Base-by-base conservation (phyloP, 2,797 vertebrate genomes). In the Sphenodon punctatus region DNA sequence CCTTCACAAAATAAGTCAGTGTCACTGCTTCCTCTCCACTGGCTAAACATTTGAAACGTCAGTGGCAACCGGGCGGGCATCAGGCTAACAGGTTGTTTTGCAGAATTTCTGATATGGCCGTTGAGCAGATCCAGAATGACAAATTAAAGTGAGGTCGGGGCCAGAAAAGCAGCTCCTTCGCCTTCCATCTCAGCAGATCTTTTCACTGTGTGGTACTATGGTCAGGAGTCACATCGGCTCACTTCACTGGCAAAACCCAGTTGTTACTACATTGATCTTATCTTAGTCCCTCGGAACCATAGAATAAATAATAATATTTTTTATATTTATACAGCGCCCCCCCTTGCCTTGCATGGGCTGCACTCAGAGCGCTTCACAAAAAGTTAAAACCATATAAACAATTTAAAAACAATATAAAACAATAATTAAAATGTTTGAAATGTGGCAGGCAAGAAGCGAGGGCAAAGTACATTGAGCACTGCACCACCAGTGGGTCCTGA, bases 161-260 rank as follows among this genome's bases (percentile, higher is more conserved):
- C 42, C 67, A 69, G 46, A n/a, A 16, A 74, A 73, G 42, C 10
- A 32, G 49, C 1, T 0, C 32, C 23, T 12, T 51, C 58, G 27
- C 42, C 38, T 19, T 48, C 63, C 70, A 41, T 36, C 15, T 9
- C 60, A 9, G 14, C 22, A 49, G 19, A 20, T 34, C 48, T 5
- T 59, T 4, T 70, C 55, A 41, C 45, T 2, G 0, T 8, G 11
- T 32, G 27, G 12, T n/a, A n/a, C n/a, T n/a, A n/a, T n/a, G n/a
- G 41, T 30, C 46, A 27, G 2, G n/a, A 51, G 53, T 46, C 63
- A 56, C 25, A 43, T 16, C 75, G 36, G 20, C 46, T 42, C 34
- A 20, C 2, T 45, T 39, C 46, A 61, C 41, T 9, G 4, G 32
- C 36, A 79, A 9, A 30, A 58, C 20, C 20, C 34, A 55, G 30